Evolutionary conservation across 2,113 vertebrate genomes (phyloP), one percentile per base, ranked within the genome.

Genomic region (Nyctereutes procyonoides): DNA sequence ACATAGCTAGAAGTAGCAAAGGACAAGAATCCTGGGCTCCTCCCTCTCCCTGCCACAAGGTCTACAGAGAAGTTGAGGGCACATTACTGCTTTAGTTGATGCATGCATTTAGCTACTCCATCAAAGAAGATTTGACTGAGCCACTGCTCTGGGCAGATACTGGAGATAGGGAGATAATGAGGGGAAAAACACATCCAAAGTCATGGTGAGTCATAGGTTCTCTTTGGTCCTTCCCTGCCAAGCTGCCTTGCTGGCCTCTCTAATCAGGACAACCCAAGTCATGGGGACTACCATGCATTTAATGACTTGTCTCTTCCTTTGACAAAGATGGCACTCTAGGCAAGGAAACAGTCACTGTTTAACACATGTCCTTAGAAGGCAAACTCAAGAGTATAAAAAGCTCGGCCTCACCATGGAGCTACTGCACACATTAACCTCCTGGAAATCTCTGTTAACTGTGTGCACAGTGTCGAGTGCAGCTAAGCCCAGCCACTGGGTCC

Each of bases 391-490:
- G 13, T 11, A 24, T 30, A 35, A 30, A 65, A 92, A 86, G 19
- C 24, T 48, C 24, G 3, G 63, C 22, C 22, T 4, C 0, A 2
- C 63, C 13, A 0, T 17, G 35, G 80, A 84, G 84, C 81, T 87
- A 26, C 35, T 56, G 56, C 74, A 35, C 0, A 3, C 6, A 19
- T 32, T 2, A 11, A n/a, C 32, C 12, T 38, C 83, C 24, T 53
- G 9, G 48, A 20, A n/a, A 10, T 32, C 60, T 17, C 4, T 12
- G 0, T 17, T 7, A 26, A n/a, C 73, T 26, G 3, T 17, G 17
- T 48, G 35, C 26, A 30, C 0, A 1, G 26, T 1, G 4, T 24
- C n/a, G 51, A 19, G 17, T 0, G n/a, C 10, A 17, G 53, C 56
- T 0, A 7, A n/a, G 67, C 4, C 48, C 73, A 11, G 35, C 32